These are phyloP conservation scores for Hydrotaea cyrtoneurina DNA, from an alignment of 2,888 invertebrate species.

Conservation along the genomic window DNA sequence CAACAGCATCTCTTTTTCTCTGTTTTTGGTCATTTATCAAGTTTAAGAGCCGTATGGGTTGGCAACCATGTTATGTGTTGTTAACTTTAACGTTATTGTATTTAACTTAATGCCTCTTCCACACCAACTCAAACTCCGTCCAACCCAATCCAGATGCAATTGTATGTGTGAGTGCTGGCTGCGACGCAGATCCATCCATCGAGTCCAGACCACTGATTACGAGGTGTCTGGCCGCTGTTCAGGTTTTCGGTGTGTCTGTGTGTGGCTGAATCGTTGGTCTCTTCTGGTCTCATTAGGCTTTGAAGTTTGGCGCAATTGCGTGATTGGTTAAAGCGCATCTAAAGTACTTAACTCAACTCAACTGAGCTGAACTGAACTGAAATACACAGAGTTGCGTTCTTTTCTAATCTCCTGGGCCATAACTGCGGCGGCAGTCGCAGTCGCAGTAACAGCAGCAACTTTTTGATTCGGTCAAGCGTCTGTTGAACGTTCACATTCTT, in stretches of 20 bases:
- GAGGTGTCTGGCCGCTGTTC: slow-evolving; percentile 1
- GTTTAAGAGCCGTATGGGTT: slow-evolving; percentile 53
- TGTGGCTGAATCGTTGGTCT: slow-evolving; percentile 18
- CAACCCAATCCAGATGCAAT: neutral
- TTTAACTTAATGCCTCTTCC: slow-evolving; percentile 56
- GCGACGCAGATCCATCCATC: neutral
- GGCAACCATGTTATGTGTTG: slow-evolving; percentile 50
- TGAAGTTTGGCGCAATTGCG: slow-evolving; percentile 79
- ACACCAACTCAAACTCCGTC: slow-evolving; percentile 4
- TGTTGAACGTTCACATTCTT: neutral
- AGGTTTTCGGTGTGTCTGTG: neutral
- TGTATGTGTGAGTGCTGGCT: neutral
- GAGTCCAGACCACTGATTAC: neutral
- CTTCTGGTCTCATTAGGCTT: slow-evolving; percentile 74
- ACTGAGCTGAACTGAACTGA: neutral
- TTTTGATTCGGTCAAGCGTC: neutral
- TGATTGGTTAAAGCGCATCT: slow-evolving; percentile 77
- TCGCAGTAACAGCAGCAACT: slow-evolving; percentile 1
- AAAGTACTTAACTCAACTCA: slow-evolving; percentile 68
- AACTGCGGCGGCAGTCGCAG: slow-evolving; percentile 29
- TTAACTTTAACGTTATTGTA: slow-evolving; percentile 57
- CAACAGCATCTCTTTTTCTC: slow-evolving; percentile 27
- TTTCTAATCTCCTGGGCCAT: slow-evolving; percentile 42
- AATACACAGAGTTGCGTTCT: slow-evolving; percentile 6
- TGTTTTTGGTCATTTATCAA: slow-evolving; percentile 76